Evolutionary conservation across 1,140 invertebrate species (phyloP).

Genomic region (Luehdorfia chinensis): DNA sequence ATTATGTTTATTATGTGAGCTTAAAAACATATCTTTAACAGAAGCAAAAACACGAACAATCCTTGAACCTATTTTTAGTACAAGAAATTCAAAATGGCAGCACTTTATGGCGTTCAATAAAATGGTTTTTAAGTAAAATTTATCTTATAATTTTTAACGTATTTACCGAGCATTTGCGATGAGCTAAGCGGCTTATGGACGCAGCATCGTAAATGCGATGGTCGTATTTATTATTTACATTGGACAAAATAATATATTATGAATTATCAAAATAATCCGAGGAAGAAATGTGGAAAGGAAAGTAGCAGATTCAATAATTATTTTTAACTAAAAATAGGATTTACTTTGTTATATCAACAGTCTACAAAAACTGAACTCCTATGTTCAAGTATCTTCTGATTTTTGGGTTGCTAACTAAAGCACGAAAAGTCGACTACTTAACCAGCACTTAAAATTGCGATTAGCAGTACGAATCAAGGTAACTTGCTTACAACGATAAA

Average conservation of each 20-base stretch:
- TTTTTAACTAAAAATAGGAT: too few species aligned
- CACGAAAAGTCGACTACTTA: too few species aligned
- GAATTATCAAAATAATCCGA: not conserved
- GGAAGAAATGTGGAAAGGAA: not conserved
- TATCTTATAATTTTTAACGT: constrained; percentile 15
- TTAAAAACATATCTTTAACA: not conserved
- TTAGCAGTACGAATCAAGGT: too few species aligned
- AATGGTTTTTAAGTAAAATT: constrained; percentile 17
- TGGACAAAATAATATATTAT: constrained; percentile 10
- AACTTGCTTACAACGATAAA: too few species aligned
- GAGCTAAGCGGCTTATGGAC: constrained; percentile 6
- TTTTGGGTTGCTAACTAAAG: too few species aligned
- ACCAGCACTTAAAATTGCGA: too few species aligned
- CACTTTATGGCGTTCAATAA: not conserved
- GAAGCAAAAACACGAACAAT: not conserved
- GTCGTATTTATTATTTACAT: not conserved
- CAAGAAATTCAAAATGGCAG: constrained; percentile 1
- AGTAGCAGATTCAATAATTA: constrained; percentile 1
- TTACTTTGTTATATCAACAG: too few species aligned
- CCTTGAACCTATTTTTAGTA: constrained; percentile 13
- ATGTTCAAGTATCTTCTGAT: too few species aligned
- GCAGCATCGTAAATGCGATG: not conserved
- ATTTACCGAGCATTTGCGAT: constrained; percentile 10
- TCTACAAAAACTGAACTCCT: too few species aligned
- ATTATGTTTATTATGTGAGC: not conserved